A percentile compares a stretch with the other conserved stretches of the same genome.
phyloP scores from a whole-genome alignment of 1,140 invertebrate genomes.

The Cheumatopsyche charites region DNA sequence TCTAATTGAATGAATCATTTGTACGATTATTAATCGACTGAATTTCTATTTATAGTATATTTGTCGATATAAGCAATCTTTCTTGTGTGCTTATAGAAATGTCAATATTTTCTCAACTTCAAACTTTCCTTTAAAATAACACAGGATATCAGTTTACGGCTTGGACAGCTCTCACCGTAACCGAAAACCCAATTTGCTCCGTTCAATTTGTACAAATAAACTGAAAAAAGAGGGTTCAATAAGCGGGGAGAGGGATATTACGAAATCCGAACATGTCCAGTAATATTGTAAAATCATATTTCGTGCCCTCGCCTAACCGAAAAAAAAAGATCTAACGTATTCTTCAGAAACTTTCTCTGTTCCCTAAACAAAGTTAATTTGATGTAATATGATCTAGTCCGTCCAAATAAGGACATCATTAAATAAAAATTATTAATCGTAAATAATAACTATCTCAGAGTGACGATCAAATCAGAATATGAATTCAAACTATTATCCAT shows the following conservation, averaged over 20 bases:
- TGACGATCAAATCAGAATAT: not conserved
- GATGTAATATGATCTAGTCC: slow-evolving; percentile 6
- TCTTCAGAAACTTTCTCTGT: not conserved
- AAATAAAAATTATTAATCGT: not conserved
- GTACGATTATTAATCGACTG: too few relatives aligned
- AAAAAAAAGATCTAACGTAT: slow-evolving; percentile 15
- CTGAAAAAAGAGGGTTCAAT: slow-evolving; percentile 14
- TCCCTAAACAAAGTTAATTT: slow-evolving; percentile 15
- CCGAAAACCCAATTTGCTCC: slow-evolving; percentile 46
- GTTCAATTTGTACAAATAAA: slow-evolving; percentile 44
- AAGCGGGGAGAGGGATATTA: slow-evolving; percentile 21
- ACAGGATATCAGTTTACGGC: slow-evolving; percentile 32
- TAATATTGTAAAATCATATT: slow-evolving; percentile 26
- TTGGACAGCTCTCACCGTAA: slow-evolving; percentile 30
- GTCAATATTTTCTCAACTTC: slow-evolving; percentile 7
- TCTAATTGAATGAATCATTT: too few relatives aligned
- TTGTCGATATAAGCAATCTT: too few relatives aligned
- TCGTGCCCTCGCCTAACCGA: not conserved
- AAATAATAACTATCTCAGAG: not conserved
- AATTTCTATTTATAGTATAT: too few relatives aligned
- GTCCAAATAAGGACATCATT: slow-evolving; percentile 7
- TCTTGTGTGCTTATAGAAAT: not conserved
- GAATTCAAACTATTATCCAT: not conserved
- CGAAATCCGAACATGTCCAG: slow-evolving; percentile 28
- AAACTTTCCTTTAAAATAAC: slow-evolving; percentile 37